phyloP scores from a whole-genome alignment of 2,797 vertebrate genomes.

The Botia almorhae region DNA sequence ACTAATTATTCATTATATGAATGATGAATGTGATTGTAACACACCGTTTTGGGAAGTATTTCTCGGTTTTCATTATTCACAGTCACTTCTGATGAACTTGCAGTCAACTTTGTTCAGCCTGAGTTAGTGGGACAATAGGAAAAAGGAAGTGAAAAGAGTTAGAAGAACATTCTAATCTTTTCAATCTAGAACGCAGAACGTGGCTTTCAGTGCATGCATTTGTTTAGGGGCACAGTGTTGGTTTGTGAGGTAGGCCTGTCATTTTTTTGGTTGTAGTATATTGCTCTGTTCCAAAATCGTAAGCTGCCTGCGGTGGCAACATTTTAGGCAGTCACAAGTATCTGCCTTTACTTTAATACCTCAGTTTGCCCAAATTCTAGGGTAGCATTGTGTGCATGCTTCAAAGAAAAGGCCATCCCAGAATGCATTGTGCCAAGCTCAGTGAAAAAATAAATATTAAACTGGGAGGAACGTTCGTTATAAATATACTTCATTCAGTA shows the following conservation, averaged over 20 bases:
- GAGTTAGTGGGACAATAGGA: not conserved
- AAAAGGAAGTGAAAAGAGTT: constrained; percentile 37
- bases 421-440: not conserved
- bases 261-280: not conserved
- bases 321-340: not conserved
- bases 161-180: constrained; percentile 7
- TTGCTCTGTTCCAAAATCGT: not conserved
- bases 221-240: not conserved
- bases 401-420: not conserved
- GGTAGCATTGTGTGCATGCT: not conserved
- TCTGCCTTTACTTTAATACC: not conserved
- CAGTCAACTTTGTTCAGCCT: constrained; percentile 25
- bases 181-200: constrained; percentile 24
- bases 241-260: constrained; percentile 16
- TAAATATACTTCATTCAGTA: not conserved
- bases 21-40: constrained; percentile 42
- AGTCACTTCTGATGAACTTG: constrained; percentile 27
- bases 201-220: not conserved
- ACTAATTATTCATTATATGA: constrained; percentile 52
- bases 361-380: not conserved
- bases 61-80: constrained; percentile 33
- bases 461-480: not conserved
- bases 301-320: not conserved
- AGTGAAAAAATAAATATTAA: not conserved
- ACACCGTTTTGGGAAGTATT: constrained; percentile 29